Conservation (phyloP, 1,140 invertebrate genomes). For the Holotrichia oblita region DNA sequence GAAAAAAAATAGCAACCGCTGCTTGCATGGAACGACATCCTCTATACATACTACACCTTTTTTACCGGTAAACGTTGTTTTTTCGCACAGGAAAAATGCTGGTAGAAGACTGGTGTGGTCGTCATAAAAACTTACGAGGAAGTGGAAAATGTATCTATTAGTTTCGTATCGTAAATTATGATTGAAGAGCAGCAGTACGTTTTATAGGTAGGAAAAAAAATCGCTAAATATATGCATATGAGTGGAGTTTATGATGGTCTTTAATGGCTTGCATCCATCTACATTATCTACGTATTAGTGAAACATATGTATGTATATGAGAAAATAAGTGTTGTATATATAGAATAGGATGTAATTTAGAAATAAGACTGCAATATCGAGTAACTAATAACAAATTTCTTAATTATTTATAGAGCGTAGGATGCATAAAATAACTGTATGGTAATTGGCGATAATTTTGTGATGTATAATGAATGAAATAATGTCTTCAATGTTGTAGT, state of each 20-base stretch:
- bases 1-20: not conserved
- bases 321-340: too few relatives aligned
- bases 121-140: not conserved
- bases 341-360: too few relatives aligned
- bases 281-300: not conserved
- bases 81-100: not conserved
- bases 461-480: too few relatives aligned
- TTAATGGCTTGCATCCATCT: not conserved
- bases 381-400: too few relatives aligned
- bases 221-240: not conserved
- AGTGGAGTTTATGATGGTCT: not conserved
- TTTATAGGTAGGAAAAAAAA: not conserved
- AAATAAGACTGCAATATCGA: too few relatives aligned
- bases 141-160: not conserved
- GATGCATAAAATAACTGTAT: too few relatives aligned
- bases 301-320: not conserved
- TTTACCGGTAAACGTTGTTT: not conserved
- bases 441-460: too few relatives aligned
- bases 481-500: too few relatives aligned
- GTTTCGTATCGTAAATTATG: not conserved
- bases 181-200: too few relatives aligned
- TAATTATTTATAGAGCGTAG: too few relatives aligned
- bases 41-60: not conserved
- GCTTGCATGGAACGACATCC: constrained; percentile 7
- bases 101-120: not conserved